Base-by-base conservation (phyloP, 2,888 invertebrate species). In the Abrostola tripartita region DNA sequence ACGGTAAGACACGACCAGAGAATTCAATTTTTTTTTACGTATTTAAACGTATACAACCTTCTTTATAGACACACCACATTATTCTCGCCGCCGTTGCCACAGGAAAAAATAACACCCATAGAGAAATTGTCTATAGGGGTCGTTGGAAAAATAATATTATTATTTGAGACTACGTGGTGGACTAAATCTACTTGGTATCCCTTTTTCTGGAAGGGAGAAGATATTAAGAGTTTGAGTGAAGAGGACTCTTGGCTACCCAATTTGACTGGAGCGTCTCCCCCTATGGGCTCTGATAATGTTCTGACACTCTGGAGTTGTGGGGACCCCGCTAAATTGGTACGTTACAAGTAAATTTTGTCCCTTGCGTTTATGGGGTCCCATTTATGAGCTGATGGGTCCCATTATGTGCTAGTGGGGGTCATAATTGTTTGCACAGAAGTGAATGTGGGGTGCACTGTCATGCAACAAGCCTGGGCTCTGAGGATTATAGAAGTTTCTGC, bases 81-180 rank as follows among this genome's bases (percentile, higher is more conserved):
- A 35, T 97, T 97, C 82, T 77, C 85, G 5, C 97, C 97, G 0
- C 75, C 88, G 4, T 84, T 97, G 37, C 95, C 96, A 0, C 63
- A 82, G 10, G 81, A 84, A 5, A 97, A 97, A 89, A 71, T 91
- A 0, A 88, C 89, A 10, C 94, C 95, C 1, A 96, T 97, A 53
- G 79, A 96, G 85, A 91, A 91, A 24, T 83, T 97, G 41, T 95
- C 95, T 0, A 95, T 96, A 71, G 97, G 97, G 0, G 95, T 95
- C 0, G 96, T 96, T 5, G 95, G 96, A 67, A 98, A 98, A 90
- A 95, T 98, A 14, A 95, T 95, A 59, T 78, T 98, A 0, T 92
- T 95, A 55, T 98, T 97, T 85, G 93, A 96, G 0, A 79, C 91
- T 0, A 90, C 90, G 1, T 97, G 97, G 96, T 97, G 97, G 96